Evolutionary conservation across 2,888 invertebrate species (phyloP), one percentile per base, ranked within the genome.

Genomic region (Rutpela maculata): DNA sequence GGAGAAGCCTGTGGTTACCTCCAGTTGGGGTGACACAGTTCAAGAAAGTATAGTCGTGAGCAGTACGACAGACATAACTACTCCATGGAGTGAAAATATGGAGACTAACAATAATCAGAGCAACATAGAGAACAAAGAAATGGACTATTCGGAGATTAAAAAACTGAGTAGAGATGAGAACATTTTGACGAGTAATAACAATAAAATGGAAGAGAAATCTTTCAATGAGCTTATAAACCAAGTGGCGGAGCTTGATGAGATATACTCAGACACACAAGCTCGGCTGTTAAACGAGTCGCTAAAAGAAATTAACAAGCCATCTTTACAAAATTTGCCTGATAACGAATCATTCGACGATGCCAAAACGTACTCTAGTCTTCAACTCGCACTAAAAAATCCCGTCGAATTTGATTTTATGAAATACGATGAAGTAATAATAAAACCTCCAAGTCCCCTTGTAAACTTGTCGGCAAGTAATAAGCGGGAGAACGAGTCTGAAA

Each of bases 361-460:
- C 43, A 94, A 95, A 76, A 96, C 96, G 0, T 97, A 97, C 86
- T 95, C 95, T 0, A 96, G 96, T 86, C 90, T 97, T 71, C 97
- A 97, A 87, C 91, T 95, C 86, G 97, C 97, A 0, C 96, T 96
- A 90, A 95, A 94, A 88, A 96, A 97, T 89, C 96, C 96, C 0
- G 90, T 96, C 0, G 91, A 92, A 26, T 92, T 95, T 77, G 94
- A 94, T 83, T 18, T 65, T 26, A 70, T 69, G n/a, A 66, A 59
- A 43, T 57, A 71, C n/a, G 80, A 80, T 7, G 76, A 75, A 22
- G 50, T 75, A 0, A 88, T 91, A 80, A 60, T 92, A 15, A 90
- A 90, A 1, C 89, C 90, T 0, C 89, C 89, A 59, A 89, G 90
- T 79, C 91, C 91, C 4, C 92, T n/a, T 91, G 91, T 86, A 90